These are phyloP conservation scores for Acanthurus lineatus DNA, from an alignment of 2,797 vertebrate species.

Conservation along the genomic window DNA sequence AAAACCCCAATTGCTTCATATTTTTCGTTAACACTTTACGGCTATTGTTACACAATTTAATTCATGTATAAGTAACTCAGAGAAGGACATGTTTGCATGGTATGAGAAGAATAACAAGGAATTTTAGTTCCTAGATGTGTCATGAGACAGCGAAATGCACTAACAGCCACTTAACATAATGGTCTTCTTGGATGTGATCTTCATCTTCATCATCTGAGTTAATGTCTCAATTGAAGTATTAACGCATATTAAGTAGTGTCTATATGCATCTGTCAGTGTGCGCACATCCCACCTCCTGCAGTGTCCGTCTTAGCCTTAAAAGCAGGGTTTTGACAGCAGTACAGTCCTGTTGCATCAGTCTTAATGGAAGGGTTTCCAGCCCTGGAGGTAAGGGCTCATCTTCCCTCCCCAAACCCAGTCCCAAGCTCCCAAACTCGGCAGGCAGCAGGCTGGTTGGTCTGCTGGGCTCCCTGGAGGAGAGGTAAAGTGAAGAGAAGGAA, in stretches of 20 bases:
- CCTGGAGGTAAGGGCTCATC: constrained; percentile 88
- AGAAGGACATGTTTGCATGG: neutral
- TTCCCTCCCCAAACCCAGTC: constrained; percentile 79
- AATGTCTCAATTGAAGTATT: constrained; percentile 8
- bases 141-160: constrained; percentile 21
- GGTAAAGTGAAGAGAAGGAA: constrained; percentile 36
- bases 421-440: constrained; percentile 85
- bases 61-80: constrained; percentile 29
- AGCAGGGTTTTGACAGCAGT: constrained; percentile 95
- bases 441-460: constrained; percentile 86
- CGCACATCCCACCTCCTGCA: constrained; percentile 92
- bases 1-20: constrained; percentile 45
- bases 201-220: neutral
- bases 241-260: constrained; percentile 5
- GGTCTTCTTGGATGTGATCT: neutral
- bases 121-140: neutral
- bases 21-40: constrained; percentile 30
- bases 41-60: constrained; percentile 38
- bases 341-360: constrained; percentile 97
- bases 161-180: neutral
- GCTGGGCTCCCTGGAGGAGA: constrained; percentile 85
- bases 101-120: neutral
- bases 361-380: constrained; percentile 92
- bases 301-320: constrained; percentile 93
- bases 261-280: constrained; percentile 6